These are phyloP conservation scores for Ctenicera cuprea DNA, from an alignment of 2,888 invertebrate genomes.

Conservation along the genomic window DNA sequence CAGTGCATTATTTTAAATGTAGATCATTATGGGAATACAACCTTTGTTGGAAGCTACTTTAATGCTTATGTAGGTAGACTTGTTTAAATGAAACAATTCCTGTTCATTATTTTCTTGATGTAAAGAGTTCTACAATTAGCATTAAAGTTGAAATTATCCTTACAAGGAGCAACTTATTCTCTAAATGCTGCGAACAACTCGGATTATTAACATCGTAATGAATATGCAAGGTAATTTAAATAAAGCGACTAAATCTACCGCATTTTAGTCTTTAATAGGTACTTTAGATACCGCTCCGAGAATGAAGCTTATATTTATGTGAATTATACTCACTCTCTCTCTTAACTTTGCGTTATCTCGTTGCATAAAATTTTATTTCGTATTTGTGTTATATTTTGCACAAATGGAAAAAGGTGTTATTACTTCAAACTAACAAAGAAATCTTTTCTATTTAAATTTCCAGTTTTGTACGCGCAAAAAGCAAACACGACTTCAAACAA, in stretches of 20 bases:
- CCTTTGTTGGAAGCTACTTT: no score
- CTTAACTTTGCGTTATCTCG: background rate
- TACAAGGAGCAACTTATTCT: conserved; percentile 43
- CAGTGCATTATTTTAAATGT: no score
- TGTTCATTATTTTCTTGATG: conserved; percentile 35
- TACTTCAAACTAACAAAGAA: background rate
- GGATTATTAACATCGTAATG: conserved; percentile 51
- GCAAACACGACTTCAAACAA: background rate
- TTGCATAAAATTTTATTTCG: conserved; percentile 3
- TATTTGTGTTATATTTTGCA: background rate
- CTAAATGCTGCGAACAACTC: conserved; percentile 48
- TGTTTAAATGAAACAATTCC: background rate
- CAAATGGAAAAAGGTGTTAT: no score
- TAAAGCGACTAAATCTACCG: conserved; percentile 50
- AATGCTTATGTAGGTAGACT: no score
- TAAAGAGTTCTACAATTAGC: conserved; percentile 35
- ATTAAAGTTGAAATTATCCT: conserved; percentile 42
- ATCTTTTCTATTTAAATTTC: no score
- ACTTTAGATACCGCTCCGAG: conserved; percentile 43
- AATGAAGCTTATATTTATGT: conserved; percentile 45
- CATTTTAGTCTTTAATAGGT: conserved; percentile 48
- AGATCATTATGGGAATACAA: no score
- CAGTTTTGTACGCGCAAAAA: background rate
- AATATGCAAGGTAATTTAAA: conserved; percentile 53
- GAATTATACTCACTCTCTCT: conserved; percentile 31